Evolutionary conservation across 2,113 vertebrate genomes (phyloP).

Genomic region (Platichthys stellatus): DNA sequence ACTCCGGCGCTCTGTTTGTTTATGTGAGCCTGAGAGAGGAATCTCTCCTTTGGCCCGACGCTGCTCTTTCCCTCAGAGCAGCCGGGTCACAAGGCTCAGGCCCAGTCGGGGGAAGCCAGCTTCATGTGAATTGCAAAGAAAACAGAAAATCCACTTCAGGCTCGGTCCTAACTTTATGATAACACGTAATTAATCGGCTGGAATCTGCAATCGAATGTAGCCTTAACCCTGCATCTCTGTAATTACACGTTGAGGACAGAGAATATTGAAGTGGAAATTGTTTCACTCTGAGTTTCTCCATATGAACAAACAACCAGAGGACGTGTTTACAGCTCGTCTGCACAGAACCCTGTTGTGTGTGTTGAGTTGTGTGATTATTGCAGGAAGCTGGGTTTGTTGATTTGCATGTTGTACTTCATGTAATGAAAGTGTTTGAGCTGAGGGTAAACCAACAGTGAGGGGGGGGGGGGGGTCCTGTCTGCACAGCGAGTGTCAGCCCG

Average conservation of each 20-base stretch:
- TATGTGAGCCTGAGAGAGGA: conserved; percentile 71
- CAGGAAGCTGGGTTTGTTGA: conserved; percentile 49
- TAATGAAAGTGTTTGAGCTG: conserved; percentile 26
- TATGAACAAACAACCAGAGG: conserved; percentile 65
- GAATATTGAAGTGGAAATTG: conserved; percentile 38
- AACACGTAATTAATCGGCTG: conserved; percentile 76
- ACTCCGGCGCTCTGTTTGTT: conserved; percentile 62
- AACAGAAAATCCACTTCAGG: conserved; percentile 71
- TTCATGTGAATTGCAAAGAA: conserved; percentile 75
- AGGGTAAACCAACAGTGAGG: conserved; percentile 43
- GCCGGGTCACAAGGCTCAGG: conserved; percentile 64
- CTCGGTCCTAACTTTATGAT: conserved; percentile 64
- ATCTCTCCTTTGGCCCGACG: conserved; percentile 64
- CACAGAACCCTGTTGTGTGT: conserved; percentile 18
- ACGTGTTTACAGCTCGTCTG: conserved; percentile 63
- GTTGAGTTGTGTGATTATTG: conserved; percentile 2
- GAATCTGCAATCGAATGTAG: conserved; percentile 76
- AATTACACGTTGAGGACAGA: conserved; percentile 55
- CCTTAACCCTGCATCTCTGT: conserved; percentile 68
- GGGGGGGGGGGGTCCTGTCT: conserved; percentile 19
- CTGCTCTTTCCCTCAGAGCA: conserved; percentile 67
- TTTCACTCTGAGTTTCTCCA: conserved; percentile 40
- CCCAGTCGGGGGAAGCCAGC: conserved; percentile 72
- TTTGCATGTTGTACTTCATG: conserved; percentile 39
- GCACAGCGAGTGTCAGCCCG: conserved; percentile 3